Percentiles rank a stretch among this genome's conserved stretches.
Conservation (phyloP, 53 echinoderm and acorn worm species). For the Apostichopus leukothele region DNA sequence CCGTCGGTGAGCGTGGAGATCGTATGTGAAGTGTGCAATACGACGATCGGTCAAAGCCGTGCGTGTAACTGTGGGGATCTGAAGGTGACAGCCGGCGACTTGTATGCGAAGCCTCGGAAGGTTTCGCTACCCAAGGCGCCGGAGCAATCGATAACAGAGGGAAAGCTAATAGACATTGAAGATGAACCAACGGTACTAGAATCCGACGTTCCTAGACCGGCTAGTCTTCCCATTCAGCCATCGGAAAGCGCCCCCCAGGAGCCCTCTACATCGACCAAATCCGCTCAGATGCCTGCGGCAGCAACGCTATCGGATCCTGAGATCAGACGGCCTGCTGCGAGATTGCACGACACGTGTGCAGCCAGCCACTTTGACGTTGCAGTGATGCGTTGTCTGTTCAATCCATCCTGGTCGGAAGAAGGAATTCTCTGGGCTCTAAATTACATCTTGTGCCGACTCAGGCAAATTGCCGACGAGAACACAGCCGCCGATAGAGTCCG, state of each 20-base stretch:
- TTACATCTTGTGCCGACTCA: slow-evolving; percentile 78
- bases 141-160: slow-evolving; percentile 6
- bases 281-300: slow-evolving; percentile 40
- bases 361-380: slow-evolving; percentile 98
- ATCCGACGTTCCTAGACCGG: slow-evolving; percentile 45
- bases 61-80: slow-evolving; percentile 83
- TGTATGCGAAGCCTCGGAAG: slow-evolving; percentile 40
- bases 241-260: background rate
- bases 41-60: slow-evolving; percentile 66
- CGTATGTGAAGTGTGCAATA: slow-evolving; percentile 89
- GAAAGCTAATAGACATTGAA: slow-evolving; percentile 38
- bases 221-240: slow-evolving; percentile 25
- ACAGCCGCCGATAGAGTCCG: slow-evolving; percentile 82
- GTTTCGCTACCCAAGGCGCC: slow-evolving; percentile 37
- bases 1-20: slow-evolving; percentile 87
- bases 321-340: slow-evolving; percentile 56
- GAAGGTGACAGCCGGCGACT: slow-evolving; percentile 70
- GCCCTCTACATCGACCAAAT: slow-evolving; percentile 27
- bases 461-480: slow-evolving; percentile 85
- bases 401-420: slow-evolving; percentile 95
- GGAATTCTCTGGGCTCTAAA: slow-evolving; percentile 94
- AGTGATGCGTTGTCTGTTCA: slow-evolving; percentile 96
- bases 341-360: slow-evolving; percentile 81
- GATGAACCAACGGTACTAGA: slow-evolving; percentile 44
- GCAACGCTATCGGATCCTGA: slow-evolving; percentile 57